Conservation (phyloP, 2,888 invertebrate species). For the Drosophila fulvimacula region DNA sequence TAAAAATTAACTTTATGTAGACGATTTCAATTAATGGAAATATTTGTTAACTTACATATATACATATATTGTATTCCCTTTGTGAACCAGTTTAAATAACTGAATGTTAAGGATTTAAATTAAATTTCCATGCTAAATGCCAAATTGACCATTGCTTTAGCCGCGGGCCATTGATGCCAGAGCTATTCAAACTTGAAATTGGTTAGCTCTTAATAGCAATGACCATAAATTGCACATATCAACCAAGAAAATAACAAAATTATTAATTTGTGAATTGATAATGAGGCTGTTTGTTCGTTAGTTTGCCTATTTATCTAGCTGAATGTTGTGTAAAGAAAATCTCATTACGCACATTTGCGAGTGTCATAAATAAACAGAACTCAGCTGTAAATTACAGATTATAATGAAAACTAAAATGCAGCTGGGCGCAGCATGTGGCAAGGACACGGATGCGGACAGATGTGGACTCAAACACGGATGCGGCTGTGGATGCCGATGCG, state of each 20-base stretch:
- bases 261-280: slow-evolving; percentile 48
- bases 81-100: not conserved
- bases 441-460: slow-evolving; percentile 34
- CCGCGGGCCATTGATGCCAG: not conserved
- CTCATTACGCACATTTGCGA: slow-evolving; percentile 72
- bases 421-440: slow-evolving; percentile 61
- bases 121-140: not conserved
- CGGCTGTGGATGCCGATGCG: slow-evolving; percentile 26
- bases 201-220: not conserved
- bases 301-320: slow-evolving; percentile 30
- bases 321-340: slow-evolving; percentile 31
- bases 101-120: not conserved
- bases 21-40: not conserved
- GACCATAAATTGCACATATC: not conserved
- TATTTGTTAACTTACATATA: not conserved
- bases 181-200: not conserved
- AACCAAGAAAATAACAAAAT: slow-evolving; percentile 16
- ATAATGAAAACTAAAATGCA: slow-evolving; percentile 75
- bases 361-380: slow-evolving; percentile 70
- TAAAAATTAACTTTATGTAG: not conserved
- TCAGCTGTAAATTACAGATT: slow-evolving; percentile 78
- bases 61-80: no score
- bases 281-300: slow-evolving; percentile 36
- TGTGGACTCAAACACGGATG: slow-evolving; percentile 36
- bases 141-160: no score